phyloP scores from a whole-genome alignment of 2,113 vertebrate genomes.

The Alexandromys fortis region DNA sequence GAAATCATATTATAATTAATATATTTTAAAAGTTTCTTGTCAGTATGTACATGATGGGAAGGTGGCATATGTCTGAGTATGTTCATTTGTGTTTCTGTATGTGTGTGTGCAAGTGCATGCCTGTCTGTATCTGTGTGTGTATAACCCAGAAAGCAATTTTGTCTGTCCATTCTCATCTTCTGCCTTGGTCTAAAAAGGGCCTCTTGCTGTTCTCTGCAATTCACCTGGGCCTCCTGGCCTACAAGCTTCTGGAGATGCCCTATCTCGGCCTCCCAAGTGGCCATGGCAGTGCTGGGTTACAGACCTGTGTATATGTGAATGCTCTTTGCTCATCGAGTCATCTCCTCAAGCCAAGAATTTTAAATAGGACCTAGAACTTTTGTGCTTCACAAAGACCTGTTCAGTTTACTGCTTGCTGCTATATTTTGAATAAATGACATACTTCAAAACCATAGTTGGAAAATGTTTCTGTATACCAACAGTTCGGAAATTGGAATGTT shows the following conservation, averaged over 20 bases:
- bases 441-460: not conserved
- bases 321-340: not conserved
- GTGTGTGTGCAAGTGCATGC: not conserved
- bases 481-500: not conserved
- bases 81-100: not conserved
- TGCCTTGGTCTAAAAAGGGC: not conserved
- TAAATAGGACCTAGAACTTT: not conserved
- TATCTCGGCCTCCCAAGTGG: not conserved
- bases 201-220: not conserved
- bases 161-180: not conserved
- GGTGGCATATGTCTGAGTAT: no score
- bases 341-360: not conserved
- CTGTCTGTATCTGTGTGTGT: no score
- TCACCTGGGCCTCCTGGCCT: not conserved
- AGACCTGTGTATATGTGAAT: not conserved
- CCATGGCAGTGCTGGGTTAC: not conserved
- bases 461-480: not conserved
- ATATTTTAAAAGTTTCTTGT: not conserved
- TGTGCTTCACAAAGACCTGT: not conserved
- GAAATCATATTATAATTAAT: not conserved
- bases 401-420: not conserved
- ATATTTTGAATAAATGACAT: not conserved
- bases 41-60: not conserved
- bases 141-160: not conserved
- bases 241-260: not conserved